Evolutionary conservation across 2,888 invertebrate species (phyloP).

Genomic region (Timema cristinae): DNA sequence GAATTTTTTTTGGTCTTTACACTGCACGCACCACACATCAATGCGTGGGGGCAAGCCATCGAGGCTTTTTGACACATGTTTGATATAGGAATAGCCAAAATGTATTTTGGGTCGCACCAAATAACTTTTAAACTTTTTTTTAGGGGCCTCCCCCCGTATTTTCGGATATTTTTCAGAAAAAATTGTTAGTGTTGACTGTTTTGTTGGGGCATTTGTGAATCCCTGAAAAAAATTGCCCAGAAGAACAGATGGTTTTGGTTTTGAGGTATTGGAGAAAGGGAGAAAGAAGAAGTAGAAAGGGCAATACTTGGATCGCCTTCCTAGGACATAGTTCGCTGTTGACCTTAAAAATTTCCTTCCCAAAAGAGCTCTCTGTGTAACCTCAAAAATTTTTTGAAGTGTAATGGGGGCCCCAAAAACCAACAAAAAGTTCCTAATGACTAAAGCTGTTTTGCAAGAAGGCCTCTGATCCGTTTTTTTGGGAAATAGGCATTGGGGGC

Average conservation of each 20-base stretch:
- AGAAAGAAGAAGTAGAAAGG: not conserved
- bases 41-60: no score
- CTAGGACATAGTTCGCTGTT: constrained; percentile 2
- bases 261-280: not conserved
- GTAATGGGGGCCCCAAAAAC: not conserved
- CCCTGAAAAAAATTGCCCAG: not conserved
- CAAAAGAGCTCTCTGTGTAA: not conserved
- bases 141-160: no score
- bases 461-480: not conserved
- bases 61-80: no score
- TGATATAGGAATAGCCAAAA: no score
- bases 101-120: no score
- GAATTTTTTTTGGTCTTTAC: no score
- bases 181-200: not conserved
- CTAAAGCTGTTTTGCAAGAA: constrained; percentile 1
- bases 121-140: no score
- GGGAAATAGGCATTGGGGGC: not conserved
- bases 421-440: not conserved
- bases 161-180: no score
- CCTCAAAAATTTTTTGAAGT: not conserved
- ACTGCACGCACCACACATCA: no score
- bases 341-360: not conserved
- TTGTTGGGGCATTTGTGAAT: not conserved
- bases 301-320: not conserved
- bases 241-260: constrained; percentile 5